These are phyloP conservation scores for Bufo gargarizans DNA, from an alignment of 2,113 vertebrate genomes.

Conservation along the genomic window DNA sequence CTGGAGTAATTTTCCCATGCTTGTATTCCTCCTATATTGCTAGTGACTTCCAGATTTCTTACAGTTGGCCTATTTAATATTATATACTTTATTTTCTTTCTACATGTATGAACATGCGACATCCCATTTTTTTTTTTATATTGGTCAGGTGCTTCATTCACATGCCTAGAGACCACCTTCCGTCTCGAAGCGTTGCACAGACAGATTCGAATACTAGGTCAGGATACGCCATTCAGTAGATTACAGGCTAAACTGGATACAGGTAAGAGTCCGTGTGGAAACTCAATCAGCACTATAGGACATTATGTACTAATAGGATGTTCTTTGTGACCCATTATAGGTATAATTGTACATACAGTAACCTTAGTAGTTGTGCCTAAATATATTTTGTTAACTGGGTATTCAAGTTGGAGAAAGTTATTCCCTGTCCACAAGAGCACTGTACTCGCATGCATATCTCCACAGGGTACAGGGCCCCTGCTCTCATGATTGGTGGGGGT, in stretches of 20 bases:
- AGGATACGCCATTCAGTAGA: conserved; percentile 92
- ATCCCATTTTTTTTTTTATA: conserved; percentile 12
- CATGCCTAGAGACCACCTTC: conserved; percentile 92
- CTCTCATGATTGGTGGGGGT: no score
- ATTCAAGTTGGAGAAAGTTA: no score
- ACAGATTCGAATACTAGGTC: conserved; percentile 92
- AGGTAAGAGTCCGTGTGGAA: conserved; percentile 73
- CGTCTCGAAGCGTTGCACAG: conserved; percentile 93
- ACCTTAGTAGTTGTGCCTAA: no score
- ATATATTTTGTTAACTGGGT: no score
- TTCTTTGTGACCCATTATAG: no score
- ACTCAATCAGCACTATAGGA: neutral
- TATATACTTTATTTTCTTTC: neutral
- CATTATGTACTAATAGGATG: neutral
- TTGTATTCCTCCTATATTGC: no score
- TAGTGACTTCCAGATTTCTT: no score
- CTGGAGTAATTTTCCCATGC: neutral
- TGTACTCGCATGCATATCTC: no score
- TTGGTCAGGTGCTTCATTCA: conserved; percentile 87
- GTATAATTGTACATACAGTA: no score
- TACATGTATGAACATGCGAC: neutral
- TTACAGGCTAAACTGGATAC: conserved; percentile 94
- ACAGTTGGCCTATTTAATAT: neutral
- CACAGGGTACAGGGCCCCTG: no score
- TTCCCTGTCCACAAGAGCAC: no score